Evolutionary conservation across 2,113 vertebrate species (phyloP), one percentile per base, ranked within the genome.

Genomic region (Platanista minor): DNA sequence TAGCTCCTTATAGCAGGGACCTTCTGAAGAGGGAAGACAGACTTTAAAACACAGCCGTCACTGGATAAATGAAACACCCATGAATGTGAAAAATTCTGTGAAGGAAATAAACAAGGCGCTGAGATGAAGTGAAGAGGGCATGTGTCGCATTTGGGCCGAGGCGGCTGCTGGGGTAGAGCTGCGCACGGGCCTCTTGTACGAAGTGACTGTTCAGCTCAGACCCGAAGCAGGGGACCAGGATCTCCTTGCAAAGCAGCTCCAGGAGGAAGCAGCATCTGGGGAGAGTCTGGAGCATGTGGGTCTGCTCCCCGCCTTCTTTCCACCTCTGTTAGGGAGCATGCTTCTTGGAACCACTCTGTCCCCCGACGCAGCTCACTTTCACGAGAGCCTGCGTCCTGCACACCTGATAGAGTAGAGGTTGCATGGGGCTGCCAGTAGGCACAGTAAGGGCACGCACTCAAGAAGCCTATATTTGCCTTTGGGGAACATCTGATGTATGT

Each of bases 401-500:
- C 3, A 2, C 20, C 14, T 9, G 21, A 9, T 8, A 13, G 59
- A 12, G 25, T 33, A 39, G 78, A 78, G 54, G 3, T 18, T n/a
- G 13, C 49, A 5, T 0, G 52, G 11, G 57, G 54, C 6, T 39
- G 10, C 39, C 36, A 2, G 2, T 15, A 29, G 64, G 57, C 17
- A 15, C 36, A 5, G 0, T 36, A 5, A n/a, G 27, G 41, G n/a
- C 67, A 1, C 0, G 2, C 3, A 2, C 14, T 14, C 78, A 33
- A 5, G 41, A 75, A 69, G 43, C 36, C 43, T 27, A 0, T 5
- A 14, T 4, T 14, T 80, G 36, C 29, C 12, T 71, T 36, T 80
- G 43, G n/a, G 3, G 0, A 39, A 14, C 39, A 10, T 54, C 59
- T 29, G 20, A 21, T 1, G 1, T 57, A 1, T 31, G 0, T 5